Base-by-base conservation (phyloP, 2,888 invertebrate genomes). In the Cheilosia vernalis region DNA sequence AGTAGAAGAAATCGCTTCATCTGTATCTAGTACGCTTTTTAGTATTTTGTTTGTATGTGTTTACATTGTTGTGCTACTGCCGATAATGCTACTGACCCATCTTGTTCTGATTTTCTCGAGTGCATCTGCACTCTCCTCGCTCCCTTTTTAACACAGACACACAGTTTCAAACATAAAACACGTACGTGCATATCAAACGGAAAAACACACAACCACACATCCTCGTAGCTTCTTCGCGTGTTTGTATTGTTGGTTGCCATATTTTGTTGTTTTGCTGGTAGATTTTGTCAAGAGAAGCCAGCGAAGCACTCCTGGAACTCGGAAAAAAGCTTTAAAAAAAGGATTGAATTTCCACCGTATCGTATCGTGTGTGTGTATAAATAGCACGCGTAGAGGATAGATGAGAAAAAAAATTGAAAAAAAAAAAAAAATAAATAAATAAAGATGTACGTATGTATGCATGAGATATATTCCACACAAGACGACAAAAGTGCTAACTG, bases 71-170 rank as follows among this genome's bases (percentile, higher is more conserved):
- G 73, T 81, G 81, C 85, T 77, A 81, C 80, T 85, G 81, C 70
- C 81, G 85, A 86, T 86, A 82, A 82, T 82, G 86, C 86, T 86
- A 86, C 86, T 86, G 82, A 86, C 86, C 86, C 86, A 82, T 86
- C 86, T 82, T 78, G 86, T 60, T 86, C 86, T 86, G 82, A 86
- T 86, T 84, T 84, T 82, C 51, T 86, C 49, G 70, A 82, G 81
- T 86, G 82, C 86, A 82, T 82, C 69, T 86, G 86, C 82, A 86
- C 86, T 81, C 72, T 84, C 67, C 44, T 51, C 51, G 72, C 63
- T 72, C 44, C 72, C 56, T n/a, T 69, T 69, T 49, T 21, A 7
- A 49, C 10, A 21, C 21, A 21, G 37, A 64, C 21, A 55, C 42
- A 69, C 6, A 49, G 4, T 6, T 13, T 30, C 30, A 30, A 7